Conservation (phyloP, 1,140 invertebrate species). For the Zaprionus taronus region DNA sequence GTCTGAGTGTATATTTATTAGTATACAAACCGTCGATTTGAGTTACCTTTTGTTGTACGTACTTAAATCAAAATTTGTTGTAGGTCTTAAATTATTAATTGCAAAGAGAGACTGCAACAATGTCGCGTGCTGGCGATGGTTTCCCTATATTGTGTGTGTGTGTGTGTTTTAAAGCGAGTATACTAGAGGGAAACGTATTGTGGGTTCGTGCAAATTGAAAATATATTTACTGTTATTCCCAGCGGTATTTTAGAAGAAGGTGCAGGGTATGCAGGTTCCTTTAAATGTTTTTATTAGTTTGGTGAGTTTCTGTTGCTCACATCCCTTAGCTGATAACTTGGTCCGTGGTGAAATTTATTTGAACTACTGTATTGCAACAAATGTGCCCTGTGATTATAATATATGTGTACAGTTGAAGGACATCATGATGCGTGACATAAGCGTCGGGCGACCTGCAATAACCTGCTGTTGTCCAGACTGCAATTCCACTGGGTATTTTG, state of each 20-base stretch:
- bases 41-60: background rate
- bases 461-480: background rate
- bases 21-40: background rate
- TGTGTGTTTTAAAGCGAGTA: background rate
- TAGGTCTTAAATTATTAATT: background rate
- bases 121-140: background rate
- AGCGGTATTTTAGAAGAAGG: background rate
- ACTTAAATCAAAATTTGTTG: background rate
- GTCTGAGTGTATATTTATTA: background rate
- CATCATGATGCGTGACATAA: slow-evolving; percentile 1
- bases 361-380: background rate
- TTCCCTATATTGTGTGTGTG: background rate
- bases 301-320: background rate
- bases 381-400: background rate
- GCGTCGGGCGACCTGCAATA: background rate
- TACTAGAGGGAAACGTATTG: background rate
- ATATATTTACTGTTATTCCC: background rate
- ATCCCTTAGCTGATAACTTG: background rate
- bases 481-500: background rate
- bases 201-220: background rate
- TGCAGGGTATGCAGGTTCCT: background rate
- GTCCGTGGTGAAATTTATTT: background rate
- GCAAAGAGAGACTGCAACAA: background rate
- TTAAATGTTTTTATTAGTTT: background rate
- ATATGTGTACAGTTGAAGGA: background rate